Base-by-base conservation (phyloP, 2,113 vertebrate genomes). In the Equus przewalskii region DNA sequence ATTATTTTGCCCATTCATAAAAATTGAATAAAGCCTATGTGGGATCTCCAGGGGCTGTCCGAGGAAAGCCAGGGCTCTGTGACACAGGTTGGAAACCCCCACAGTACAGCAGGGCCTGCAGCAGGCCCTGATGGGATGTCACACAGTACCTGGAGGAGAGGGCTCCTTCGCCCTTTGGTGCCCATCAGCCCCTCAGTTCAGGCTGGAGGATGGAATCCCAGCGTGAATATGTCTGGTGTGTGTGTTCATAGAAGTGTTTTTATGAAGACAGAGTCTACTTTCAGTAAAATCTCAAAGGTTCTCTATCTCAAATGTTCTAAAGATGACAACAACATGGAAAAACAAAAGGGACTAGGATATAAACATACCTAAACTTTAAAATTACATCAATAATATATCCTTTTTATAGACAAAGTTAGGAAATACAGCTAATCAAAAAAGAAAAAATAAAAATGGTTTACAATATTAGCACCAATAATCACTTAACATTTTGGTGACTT, bases 1-100 rank as follows among this genome's bases (percentile, higher is more conserved):
- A 64, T 91, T 90, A n/a, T 69, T 85, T 70, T 94, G 15, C 62
- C 46, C 69, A 56, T 46, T 95, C 19, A 28, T 49, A 76, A 62
- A 67, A 62, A 56, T 21, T 56, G 30, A 73, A 30, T 54, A 41
- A 93, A 84, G 51, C 49, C 2, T 58, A 12, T 51, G 13, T 76
- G 46, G 54, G 62, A 0, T 3, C 11, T 26, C 60, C 6, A 4
- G n/a, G 33, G 22, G 14, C 41, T 46, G 46, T 73, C n/a, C 4
- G 4, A 49, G 54, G 70, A 70, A 14, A 72, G 22, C 30, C 76
- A 16, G 62, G 41, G 12, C 84, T 87, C n/a, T 14, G 15, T 24
- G 78, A 54, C 79, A n/a, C 30, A 26, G 12, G 12, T n/a, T 19
- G 8, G 11, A 46, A n/a, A 14, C 16, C 41, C 62, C 11, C 13